Base-by-base conservation (phyloP, 2,797 vertebrate species). In the Chromis chromis region DNA sequence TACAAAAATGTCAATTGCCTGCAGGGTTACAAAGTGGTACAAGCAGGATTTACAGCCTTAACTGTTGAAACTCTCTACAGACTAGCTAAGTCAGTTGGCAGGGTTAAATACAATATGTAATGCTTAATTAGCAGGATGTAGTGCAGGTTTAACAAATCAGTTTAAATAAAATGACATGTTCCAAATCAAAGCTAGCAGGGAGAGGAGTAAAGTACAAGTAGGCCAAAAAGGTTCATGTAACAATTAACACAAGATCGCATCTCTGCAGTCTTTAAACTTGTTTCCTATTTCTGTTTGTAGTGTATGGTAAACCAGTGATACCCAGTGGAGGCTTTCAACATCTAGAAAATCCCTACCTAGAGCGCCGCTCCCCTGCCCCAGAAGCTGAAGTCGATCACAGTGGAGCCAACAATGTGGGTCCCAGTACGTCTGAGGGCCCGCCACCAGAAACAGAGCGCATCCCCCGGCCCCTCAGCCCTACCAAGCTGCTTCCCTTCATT, bases 391-490 rank as follows among this genome's bases (percentile, higher is more conserved):
- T 95, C 12, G 95, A 95, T 92, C 86, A 76, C 89, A 91, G 17
- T 56, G 84, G 67, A 42, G 84, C 0, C 36, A 77, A 14, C 91
- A 93, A 0, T 14, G 4, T 42, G 66, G 86, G 61, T 80, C 89
- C 0, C 92, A 96, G 86, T 66, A 60, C 78, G 54, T 25, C 93
- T 88, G 8, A 92, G 25, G 70, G 82, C 63, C 60, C 66, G 71
- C 0, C 83, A 44, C 89, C 94, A 0, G 97, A 99, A 88, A 90
- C 94, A 0, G 98, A 99, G 76, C 91, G 97, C 36, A 96, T 95
- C 28, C 98, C 97, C 1, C 95, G 98, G 9, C 98, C 98, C 0
- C 96, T 99, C 9, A 99, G 98, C 89, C 98, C 98, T 0, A 99
- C 98, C 79, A 99, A 99, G 61, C 87, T 99, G 62, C 94, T 99